phyloP scores from a whole-genome alignment of 37 sponge, comb jelly and placozoan genomes.

The Hexactinellida sp. region DNA sequence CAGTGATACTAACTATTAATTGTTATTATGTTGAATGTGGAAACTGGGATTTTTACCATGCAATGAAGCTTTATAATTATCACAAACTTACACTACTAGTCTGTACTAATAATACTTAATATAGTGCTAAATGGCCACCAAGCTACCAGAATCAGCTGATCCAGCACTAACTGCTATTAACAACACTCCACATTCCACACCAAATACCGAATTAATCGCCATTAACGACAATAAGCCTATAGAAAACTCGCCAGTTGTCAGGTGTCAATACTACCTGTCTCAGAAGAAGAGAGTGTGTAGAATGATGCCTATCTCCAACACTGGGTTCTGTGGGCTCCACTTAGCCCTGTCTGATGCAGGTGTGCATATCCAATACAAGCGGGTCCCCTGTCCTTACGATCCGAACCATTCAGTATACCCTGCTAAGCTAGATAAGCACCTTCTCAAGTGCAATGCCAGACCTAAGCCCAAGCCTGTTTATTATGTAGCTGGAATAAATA shows the following conservation, averaged over 20 bases:
- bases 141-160: too few relatives aligned
- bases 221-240: not conserved
- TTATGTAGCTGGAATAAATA: constrained; percentile 12
- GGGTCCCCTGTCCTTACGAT: constrained; percentile 59
- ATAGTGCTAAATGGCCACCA: too few relatives aligned
- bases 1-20: too few relatives aligned
- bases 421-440: constrained; percentile 41
- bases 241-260: not conserved
- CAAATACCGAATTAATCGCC: too few relatives aligned
- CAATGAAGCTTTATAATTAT: too few relatives aligned
- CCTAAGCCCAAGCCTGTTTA: constrained; percentile 26
- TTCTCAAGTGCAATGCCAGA: constrained; percentile 60
- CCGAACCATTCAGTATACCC: constrained; percentile 56
- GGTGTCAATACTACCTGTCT: not conserved
- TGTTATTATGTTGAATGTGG: too few relatives aligned
- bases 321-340: not conserved
- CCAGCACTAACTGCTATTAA: too few relatives aligned
- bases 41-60: too few relatives aligned
- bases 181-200: too few relatives aligned
- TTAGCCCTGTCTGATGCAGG: not conserved
- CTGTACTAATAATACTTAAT: too few relatives aligned
- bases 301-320: not conserved
- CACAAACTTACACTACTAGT: too few relatives aligned
- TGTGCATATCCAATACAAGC: not conserved
- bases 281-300: not conserved